These are phyloP conservation scores for Piscicola geometra DNA, from an alignment of 2,888 invertebrate species.

Conservation along the genomic window DNA sequence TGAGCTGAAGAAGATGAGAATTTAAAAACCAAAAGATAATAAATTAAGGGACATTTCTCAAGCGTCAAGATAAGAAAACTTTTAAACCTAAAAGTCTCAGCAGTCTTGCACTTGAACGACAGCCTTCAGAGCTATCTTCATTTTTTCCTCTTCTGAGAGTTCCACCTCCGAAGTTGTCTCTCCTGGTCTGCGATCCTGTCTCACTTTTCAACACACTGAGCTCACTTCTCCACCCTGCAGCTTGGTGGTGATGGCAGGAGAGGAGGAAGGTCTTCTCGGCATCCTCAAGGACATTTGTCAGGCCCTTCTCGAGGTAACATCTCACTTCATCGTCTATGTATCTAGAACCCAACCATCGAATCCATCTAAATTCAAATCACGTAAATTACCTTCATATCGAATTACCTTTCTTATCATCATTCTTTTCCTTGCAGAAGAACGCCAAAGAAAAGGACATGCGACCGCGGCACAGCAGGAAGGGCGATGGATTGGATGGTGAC, in stretches of 20 bases:
- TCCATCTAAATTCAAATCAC: background rate
- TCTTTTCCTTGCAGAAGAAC: background rate
- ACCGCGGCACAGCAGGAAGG: background rate
- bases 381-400: background rate
- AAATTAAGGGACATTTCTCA: too few relatives aligned
- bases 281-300: slow-evolving; percentile 13
- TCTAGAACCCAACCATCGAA: too few relatives aligned
- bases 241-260: slow-evolving; percentile 27
- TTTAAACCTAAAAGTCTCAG: background rate
- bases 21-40: too few relatives aligned
- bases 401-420: too few relatives aligned
- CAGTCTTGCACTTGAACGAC: too few relatives aligned
- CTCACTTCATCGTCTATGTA: too few relatives aligned
- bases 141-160: too few relatives aligned
- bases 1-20: too few relatives aligned
- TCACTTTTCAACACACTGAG: too few relatives aligned
- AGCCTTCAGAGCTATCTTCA: too few relatives aligned
- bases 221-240: background rate
- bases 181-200: too few relatives aligned
- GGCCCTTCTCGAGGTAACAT: slow-evolving; percentile 27
- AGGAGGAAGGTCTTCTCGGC: slow-evolving; percentile 22
- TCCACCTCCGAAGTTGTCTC: too few relatives aligned
- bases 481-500: background rate
- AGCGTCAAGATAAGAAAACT: background rate
- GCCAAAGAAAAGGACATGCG: background rate